Base-by-base conservation (phyloP, 1,140 invertebrate genomes). In the Achroia grisella region DNA sequence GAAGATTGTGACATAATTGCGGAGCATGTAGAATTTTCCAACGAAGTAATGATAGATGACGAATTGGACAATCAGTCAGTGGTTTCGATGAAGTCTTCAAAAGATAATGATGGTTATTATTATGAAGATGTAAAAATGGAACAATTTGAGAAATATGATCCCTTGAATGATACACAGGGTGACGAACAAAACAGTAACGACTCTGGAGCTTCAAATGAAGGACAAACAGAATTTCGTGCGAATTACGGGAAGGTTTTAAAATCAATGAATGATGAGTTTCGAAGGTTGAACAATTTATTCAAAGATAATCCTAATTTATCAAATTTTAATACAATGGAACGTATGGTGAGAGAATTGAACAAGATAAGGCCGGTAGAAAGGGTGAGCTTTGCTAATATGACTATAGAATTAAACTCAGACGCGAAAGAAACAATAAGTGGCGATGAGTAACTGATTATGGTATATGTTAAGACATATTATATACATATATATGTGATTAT, bases 281-380 rank as follows among this genome's bases (percentile, higher is more conserved):
- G 49, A 37, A 49, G 57, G 15, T 29, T 61, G 9, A 50, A 56
- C 13, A 52, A 39, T 13, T 45, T 46, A 17, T 56, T 61, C 33
- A 52, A 29, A 28, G 44, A 42, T 1, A 56, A 56, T 32, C 46
- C 57, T 10, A 61, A 49, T 13, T 15, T 39, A 4, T 47, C 49
- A 8, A 61, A 61, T 12, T 23, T 56, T 40, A 30, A 47, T 6
- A 52, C 49, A 8, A 56, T 61, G 47, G 8, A 12, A 6, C 53
- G 47, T 1, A 29, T 61, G 32, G 31, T 53, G 13, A 52, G 37
- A 10, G 57, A 61, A n/a, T 27, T 61, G n/a, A n/a, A 17, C n/a
- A 61, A 56, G 23, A 61, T 61, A 39, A 29, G 33, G 32, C 52
- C 52, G 8, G 12, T 51, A 8, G 47, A 55, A 28, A 46, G 39